Conservation (phyloP, 2,888 invertebrate genomes). For the Tineola bisselliella region DNA sequence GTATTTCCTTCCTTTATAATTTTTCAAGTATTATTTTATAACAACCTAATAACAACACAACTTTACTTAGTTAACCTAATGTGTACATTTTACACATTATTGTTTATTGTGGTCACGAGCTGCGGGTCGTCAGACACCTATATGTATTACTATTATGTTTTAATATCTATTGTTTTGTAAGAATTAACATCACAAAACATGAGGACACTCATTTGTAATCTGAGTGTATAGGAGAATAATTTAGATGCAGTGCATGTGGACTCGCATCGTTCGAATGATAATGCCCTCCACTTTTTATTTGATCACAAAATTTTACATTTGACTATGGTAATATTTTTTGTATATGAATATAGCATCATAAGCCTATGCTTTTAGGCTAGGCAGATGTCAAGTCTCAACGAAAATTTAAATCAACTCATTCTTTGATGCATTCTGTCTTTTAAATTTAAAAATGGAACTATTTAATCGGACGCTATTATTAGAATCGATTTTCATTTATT, state of each 20-base stretch:
- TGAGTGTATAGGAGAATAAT: neutral
- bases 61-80: too few species aligned
- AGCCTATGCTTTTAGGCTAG: too few species aligned
- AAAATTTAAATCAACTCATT: too few species aligned
- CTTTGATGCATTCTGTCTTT: too few species aligned
- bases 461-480: too few species aligned
- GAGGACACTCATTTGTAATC: neutral
- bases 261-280: neutral
- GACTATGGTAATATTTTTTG: neutral
- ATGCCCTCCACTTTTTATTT: neutral
- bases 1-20: too few species aligned
- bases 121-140: neutral
- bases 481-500: too few species aligned
- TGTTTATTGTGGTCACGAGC: neutral
- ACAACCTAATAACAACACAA: too few species aligned
- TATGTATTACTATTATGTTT: slow-evolving; percentile 6
- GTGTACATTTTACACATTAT: neutral
- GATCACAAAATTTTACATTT: neutral
- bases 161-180: slow-evolving; percentile 30
- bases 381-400: too few species aligned
- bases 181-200: slow-evolving; percentile 33
- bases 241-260: neutral
- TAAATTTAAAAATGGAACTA: too few species aligned
- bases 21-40: too few species aligned
- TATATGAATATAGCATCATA: too few species aligned